phyloP scores from a whole-genome alignment of 1,140 invertebrate genomes.

The Drosophila suzukii region DNA sequence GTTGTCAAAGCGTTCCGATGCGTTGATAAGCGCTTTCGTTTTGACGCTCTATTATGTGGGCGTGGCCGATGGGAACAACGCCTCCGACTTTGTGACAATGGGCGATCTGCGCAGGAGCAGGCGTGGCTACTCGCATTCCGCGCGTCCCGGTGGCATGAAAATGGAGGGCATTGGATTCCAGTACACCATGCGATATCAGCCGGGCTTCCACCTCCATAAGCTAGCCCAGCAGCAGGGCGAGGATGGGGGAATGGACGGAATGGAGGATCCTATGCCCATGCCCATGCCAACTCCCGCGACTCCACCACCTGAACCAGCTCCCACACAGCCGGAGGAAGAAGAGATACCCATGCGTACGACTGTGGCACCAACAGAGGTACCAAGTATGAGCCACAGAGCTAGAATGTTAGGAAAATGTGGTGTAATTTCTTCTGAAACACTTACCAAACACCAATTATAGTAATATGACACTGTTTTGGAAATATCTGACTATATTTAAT shows the following conservation, averaged over 20 bases:
- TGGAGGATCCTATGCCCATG: slow-evolving; percentile 14
- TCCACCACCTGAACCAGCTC: slow-evolving; percentile 41
- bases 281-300: slow-evolving; percentile 41
- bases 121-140: slow-evolving; percentile 29
- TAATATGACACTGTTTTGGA: too few relatives aligned
- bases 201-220: slow-evolving; percentile 58
- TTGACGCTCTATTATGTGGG: slow-evolving; percentile 75
- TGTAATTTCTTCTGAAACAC: too few relatives aligned
- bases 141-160: slow-evolving; percentile 49
- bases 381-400: not conserved
- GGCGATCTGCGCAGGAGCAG: slow-evolving; percentile 39
- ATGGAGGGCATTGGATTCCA: slow-evolving; percentile 54
- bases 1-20: slow-evolving; percentile 71
- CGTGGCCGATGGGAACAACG: slow-evolving; percentile 49
- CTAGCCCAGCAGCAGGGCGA: slow-evolving; percentile 45
- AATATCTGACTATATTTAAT: too few relatives aligned
- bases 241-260: not conserved
- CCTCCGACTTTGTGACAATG: slow-evolving; percentile 70
- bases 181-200: slow-evolving; percentile 66
- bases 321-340: slow-evolving; percentile 56
- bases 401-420: too few relatives aligned
- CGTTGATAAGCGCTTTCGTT: slow-evolving; percentile 72
- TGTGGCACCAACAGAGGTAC: slow-evolving; percentile 20
- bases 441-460: too few relatives aligned
- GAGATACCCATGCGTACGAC: slow-evolving; percentile 62